Percentiles rank a stretch among this genome's conserved stretches.
These are phyloP conservation scores for Sterrhoptilus dennistouni DNA, from an alignment of 2,113 vertebrate species.

Conservation along the genomic window DNA sequence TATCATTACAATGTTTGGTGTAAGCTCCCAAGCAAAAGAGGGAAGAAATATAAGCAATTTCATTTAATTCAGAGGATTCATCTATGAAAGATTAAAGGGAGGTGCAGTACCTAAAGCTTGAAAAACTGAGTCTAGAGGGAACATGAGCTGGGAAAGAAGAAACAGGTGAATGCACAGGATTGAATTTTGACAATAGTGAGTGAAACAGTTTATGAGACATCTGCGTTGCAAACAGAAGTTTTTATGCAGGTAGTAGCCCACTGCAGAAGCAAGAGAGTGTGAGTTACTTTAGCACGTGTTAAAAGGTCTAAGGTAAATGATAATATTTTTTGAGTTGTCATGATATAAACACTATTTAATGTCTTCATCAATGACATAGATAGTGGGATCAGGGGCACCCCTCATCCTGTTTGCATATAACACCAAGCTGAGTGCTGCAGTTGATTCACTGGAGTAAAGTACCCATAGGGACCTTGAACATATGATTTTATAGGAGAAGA, in stretches of 20 bases:
- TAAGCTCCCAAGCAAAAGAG: background rate
- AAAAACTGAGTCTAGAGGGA: background rate
- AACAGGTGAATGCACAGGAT: background rate
- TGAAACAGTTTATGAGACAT: background rate
- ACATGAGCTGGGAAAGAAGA: background rate
- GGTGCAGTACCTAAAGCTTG: background rate
- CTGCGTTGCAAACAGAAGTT: background rate
- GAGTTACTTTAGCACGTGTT: background rate
- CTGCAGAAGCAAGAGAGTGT: background rate
- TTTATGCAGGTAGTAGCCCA: background rate
- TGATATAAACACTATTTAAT: background rate
- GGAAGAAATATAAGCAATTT: background rate
- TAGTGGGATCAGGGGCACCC: background rate
- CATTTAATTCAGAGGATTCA: background rate
- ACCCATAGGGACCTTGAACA: background rate
- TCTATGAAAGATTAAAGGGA: background rate
- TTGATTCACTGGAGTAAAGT: background rate
- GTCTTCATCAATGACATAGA: background rate
- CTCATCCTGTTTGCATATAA: background rate
- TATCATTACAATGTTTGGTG: background rate
- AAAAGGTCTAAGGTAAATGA: background rate
- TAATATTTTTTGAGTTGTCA: background rate
- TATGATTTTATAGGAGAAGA: background rate
- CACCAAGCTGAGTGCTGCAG: background rate
- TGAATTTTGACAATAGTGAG: background rate